A percentile compares a stretch with the other conserved stretches of the same genome.
Evolutionary conservation across 1,140 invertebrate species (phyloP).

Genomic region (Tetranychus urticae): DNA sequence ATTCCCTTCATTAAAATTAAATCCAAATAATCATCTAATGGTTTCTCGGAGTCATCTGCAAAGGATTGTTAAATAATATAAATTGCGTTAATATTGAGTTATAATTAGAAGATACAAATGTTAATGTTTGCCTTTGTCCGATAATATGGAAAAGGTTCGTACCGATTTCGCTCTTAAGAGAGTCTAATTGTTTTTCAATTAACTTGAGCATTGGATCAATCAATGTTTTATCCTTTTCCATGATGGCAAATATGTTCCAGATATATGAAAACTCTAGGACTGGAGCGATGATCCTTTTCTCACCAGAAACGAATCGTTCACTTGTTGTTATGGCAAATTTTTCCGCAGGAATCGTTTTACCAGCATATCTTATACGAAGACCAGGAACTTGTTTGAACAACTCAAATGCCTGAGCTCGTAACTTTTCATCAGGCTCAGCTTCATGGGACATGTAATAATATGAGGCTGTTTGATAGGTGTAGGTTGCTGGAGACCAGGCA

Average conservation of each 20-base stretch:
- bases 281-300: neutral
- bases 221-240: neutral
- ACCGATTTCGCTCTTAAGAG: constrained; percentile 16
- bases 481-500: constrained; percentile 71
- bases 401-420: constrained; percentile 27
- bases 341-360: constrained; percentile 90
- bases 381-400: constrained; percentile 29
- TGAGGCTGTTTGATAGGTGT: constrained; percentile 63
- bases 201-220: constrained; percentile 7
- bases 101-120: too few relatives aligned
- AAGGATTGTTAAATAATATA: neutral
- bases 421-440: constrained; percentile 12
- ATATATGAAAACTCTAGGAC: constrained; percentile 58
- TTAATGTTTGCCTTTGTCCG: neutral
- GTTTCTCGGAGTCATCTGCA: neutral
- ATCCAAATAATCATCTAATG: constrained; percentile 19
- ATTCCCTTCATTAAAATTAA: constrained; percentile 54
- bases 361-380: constrained; percentile 72
- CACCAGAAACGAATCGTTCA: neutral
- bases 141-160: neutral
- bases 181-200: constrained; percentile 15
- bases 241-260: constrained; percentile 57
- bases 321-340: constrained; percentile 55
- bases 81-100: too few relatives aligned
- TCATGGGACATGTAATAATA: constrained; percentile 35